Percentiles rank a stretch among this genome's conserved stretches.
Evolutionary conservation across 1,140 invertebrate genomes (phyloP).

Genomic region (Drosophila baimaii): DNA sequence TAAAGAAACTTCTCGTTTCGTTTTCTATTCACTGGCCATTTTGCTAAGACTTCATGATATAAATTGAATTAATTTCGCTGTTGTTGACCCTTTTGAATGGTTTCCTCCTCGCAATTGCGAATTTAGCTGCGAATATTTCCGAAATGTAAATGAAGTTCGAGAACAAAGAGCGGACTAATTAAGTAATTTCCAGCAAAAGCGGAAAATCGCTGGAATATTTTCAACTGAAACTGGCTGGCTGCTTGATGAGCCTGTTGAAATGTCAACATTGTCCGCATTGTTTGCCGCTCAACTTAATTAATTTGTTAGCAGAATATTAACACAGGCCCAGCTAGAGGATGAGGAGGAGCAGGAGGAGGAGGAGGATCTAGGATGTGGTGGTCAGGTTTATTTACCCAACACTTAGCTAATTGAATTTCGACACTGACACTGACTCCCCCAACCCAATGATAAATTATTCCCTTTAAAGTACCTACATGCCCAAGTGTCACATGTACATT

Average conservation of each 20-base stretch:
- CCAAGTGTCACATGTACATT: conserved; percentile 1
- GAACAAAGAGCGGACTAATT: conserved; percentile 50
- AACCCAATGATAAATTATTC: conserved; percentile 42
- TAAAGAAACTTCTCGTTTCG: neutral
- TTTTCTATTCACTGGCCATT: conserved; percentile 16
- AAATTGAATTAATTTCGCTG: conserved; percentile 26
- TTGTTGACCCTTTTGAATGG: conserved; percentile 9
- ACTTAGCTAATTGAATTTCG: conserved; percentile 77
- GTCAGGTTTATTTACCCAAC: conserved; percentile 52
- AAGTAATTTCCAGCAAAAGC: conserved; percentile 32
- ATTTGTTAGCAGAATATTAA: conserved; percentile 68
- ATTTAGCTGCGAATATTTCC: conserved; percentile 16
- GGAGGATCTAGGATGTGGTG: neutral
- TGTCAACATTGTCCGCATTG: conserved; percentile 63
- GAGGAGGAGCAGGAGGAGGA: neutral
- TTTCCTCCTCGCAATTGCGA: conserved; percentile 14
- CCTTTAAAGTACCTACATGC: conserved; percentile 24
- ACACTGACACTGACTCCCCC: conserved; percentile 30
- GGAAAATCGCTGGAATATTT: conserved; percentile 40
- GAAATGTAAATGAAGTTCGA: conserved; percentile 50
- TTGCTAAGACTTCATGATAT: conserved; percentile 10
- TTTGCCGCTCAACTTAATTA: conserved; percentile 65
- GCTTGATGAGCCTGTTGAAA: conserved; percentile 41
- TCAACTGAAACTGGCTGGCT: conserved; percentile 28
- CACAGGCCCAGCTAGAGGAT: conserved; percentile 13